Evolutionary conservation across 2,888 invertebrate genomes (phyloP), one percentile per base, ranked within the genome.

Genomic region (Drosophila testacea): DNA sequence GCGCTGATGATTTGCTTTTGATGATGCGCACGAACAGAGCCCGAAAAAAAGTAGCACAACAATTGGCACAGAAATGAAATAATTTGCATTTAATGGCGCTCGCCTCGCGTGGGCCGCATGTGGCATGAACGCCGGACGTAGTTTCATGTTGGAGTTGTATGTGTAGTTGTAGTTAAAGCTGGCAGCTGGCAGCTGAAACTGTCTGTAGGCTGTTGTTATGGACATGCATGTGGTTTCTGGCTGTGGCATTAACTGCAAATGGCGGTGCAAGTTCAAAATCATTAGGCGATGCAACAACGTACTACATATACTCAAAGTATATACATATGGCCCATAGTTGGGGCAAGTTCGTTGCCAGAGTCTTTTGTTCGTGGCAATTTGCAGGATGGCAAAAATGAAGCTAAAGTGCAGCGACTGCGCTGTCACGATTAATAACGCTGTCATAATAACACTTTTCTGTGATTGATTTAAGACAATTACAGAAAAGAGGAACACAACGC

Each of bases 391-490:
- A n/a, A 27, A 5, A 6, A 7, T 16, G 9, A 41, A 4, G 16
- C 41, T 11, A 42, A 9, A 6, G 11, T 22, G 44, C 27, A 11
- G 28, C 55, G 55, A 55, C 55, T 55, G 55, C 57, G 57, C 57
- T 85, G 88, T 88, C 85, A 85, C 88, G 85, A 85, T 85, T 85
- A 88, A 85, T 85, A 88, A 85, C 85, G 86, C 88, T 85, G 85
- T 85, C 85, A 85, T 85, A 85, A 85, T 88, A 85, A 85, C 85
- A 85, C 85, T 85, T 88, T 85, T 88, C 83, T 86, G 83, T 85
- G 85, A 85, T 85, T 85, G 85, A 85, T 85, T 85, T 85, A 85
- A 85, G 85, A 88, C 85, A 85, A 85, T 85, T 85, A 85, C 88
- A 85, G 85, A 86, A 85, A 86, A 83, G 83, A 84, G 88, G 83